phyloP scores from a whole-genome alignment of 2,888 invertebrate genomes.

The Rapana venosa region DNA sequence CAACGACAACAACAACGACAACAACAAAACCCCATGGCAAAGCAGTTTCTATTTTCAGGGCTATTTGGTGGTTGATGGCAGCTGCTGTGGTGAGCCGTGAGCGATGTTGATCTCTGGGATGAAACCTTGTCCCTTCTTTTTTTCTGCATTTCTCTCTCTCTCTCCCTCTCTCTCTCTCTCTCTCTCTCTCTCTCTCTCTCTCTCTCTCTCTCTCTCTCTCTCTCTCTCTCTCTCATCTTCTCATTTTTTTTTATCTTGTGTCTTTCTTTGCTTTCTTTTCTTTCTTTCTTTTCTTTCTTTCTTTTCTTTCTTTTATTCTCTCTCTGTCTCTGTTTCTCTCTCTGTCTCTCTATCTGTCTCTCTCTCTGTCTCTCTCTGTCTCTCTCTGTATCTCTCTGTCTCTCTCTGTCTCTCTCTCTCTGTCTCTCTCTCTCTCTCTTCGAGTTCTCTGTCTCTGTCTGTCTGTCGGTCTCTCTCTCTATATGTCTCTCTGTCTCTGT shows the following conservation, averaged over 20 bases:
- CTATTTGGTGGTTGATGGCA: no score
- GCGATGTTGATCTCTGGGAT: no score
- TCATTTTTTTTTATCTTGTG: background rate
- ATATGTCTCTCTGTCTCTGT: background rate
- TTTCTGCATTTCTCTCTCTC: background rate
- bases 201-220: no score
- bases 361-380: background rate
- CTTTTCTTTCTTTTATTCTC: background rate
- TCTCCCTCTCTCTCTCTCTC: background rate
- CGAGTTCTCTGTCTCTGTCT: no score
- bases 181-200: background rate
- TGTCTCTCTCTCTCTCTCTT: background rate
- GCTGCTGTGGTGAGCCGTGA: no score
- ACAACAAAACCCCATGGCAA: no score
- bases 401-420: background rate
- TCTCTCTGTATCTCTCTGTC: background rate
- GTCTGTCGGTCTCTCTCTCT: no score
- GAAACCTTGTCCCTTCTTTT: no score
- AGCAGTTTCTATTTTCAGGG: no score
- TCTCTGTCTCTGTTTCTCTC: background rate
- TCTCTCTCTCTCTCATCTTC: background rate
- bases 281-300: background rate
- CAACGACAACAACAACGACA: no score
- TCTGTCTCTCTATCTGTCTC: slow-evolving; percentile 24
- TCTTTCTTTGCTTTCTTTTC: background rate